Conservation (phyloP, 2,113 vertebrate species). For the Ariopsis seemanni region DNA sequence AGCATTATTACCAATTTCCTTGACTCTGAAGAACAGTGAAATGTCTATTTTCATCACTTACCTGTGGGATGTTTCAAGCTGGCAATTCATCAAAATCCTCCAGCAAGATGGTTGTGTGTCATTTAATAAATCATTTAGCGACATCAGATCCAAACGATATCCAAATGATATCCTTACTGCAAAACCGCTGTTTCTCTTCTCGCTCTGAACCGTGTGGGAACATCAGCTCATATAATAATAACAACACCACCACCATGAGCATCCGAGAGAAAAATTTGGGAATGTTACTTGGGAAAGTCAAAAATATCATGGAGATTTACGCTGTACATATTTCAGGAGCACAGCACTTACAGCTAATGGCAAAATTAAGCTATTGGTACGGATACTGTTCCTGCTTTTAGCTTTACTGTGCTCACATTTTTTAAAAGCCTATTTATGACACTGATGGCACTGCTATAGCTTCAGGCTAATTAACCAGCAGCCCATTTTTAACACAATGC, state of each 20-base stretch:
- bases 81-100: not conserved
- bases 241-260: no score
- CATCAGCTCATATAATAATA: not conserved
- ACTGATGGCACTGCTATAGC: conserved; percentile 11
- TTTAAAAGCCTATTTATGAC: conserved; percentile 23
- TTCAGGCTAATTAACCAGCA: conserved; percentile 7
- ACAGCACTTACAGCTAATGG: not conserved
- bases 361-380: not conserved
- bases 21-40: not conserved
- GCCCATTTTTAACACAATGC: not conserved
- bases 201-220: not conserved
- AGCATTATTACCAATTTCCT: not conserved
- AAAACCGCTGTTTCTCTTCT: not conserved
- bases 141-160: not conserved
- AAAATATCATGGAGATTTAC: not conserved
- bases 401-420: conserved; percentile 21
- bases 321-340: not conserved
- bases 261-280: not conserved
- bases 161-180: not conserved
- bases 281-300: not conserved
- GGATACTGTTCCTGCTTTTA: conserved; percentile 10
- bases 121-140: not conserved
- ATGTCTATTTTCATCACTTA: not conserved
- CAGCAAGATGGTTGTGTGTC: not conserved
- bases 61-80: not conserved